Evolutionary conservation across 2,113 vertebrate genomes (phyloP).

Genomic region (Pimephales promelas): DNA sequence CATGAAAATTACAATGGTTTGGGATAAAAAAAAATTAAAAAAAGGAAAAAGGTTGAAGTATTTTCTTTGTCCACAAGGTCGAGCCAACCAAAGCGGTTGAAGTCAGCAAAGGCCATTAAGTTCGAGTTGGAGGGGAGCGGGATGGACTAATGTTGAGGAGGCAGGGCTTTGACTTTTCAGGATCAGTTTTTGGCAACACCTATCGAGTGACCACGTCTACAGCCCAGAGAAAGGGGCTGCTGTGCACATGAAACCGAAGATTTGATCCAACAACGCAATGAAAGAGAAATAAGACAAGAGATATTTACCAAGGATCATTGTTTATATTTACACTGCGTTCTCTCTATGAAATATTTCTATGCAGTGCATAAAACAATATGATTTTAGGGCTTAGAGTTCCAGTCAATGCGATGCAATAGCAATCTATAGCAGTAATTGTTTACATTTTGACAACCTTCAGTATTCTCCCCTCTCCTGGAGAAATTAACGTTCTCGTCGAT

Average conservation of each 20-base stretch:
- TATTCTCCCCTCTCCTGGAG: not conserved
- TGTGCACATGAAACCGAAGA: constrained; percentile 40
- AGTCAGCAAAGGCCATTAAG: not conserved
- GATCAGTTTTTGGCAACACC: constrained; percentile 48
- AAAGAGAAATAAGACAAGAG: constrained; percentile 7
- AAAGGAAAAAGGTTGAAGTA: not conserved
- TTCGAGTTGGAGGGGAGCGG: not conserved
- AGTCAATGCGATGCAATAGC: not conserved
- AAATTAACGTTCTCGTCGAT: not conserved
- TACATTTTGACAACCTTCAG: constrained; percentile 18
- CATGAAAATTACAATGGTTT: not conserved
- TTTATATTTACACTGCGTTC: not conserved
- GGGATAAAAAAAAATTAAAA: too few relatives aligned
- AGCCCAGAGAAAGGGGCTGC: constrained; percentile 52
- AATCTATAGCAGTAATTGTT: constrained; percentile 5
- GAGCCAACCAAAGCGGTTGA: not conserved
- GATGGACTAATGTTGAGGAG: constrained; percentile 9
- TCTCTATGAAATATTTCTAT: not conserved
- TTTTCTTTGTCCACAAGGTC: not conserved
- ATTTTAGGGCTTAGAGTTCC: not conserved
- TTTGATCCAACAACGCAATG: not conserved
- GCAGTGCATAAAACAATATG: not conserved
- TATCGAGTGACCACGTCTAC: constrained; percentile 74
- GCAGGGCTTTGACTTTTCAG: constrained; percentile 5
- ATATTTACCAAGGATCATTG: not conserved